Evolutionary conservation across 2,797 vertebrate species (phyloP).

Genomic region (Hylomyscus alleni): DNA sequence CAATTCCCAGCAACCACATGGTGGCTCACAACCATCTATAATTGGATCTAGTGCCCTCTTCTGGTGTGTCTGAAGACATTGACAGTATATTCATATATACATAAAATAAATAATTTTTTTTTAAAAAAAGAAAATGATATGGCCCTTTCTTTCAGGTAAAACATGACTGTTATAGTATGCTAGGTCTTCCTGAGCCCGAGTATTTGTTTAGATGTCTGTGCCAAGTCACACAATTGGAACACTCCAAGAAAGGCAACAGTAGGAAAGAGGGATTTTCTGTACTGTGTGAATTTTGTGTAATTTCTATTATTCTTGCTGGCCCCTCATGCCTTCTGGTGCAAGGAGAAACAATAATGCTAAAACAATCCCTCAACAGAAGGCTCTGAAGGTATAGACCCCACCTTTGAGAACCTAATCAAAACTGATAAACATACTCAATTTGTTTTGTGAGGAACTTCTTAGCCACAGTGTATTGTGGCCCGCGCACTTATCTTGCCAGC

Average conservation of each 20-base stretch:
- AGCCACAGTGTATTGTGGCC: neutral
- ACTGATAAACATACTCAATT: neutral
- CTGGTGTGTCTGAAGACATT: too few species aligned
- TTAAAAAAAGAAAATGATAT: neutral
- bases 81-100: too few species aligned
- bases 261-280: neutral
- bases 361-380: neutral
- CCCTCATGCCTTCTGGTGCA: neutral
- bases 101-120: too few species aligned
- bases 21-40: too few species aligned
- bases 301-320: neutral
- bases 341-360: neutral
- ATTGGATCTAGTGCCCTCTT: too few species aligned
- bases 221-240: neutral
- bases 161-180: neutral
- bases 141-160: conserved; percentile 39
- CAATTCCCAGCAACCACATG: too few species aligned
- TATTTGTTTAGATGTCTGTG: neutral
- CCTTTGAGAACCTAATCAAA: conserved; percentile 19
- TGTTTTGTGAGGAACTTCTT: neutral
- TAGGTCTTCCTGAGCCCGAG: neutral
- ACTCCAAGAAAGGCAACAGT: neutral
- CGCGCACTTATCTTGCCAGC: too few species aligned
- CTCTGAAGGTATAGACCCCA: neutral
- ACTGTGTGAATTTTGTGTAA: neutral